A percentile compares a stretch with the other conserved stretches of the same genome.
These are phyloP conservation scores for Lutjanus erythropterus DNA, from an alignment of 2,113 vertebrate species.

Conservation along the genomic window DNA sequence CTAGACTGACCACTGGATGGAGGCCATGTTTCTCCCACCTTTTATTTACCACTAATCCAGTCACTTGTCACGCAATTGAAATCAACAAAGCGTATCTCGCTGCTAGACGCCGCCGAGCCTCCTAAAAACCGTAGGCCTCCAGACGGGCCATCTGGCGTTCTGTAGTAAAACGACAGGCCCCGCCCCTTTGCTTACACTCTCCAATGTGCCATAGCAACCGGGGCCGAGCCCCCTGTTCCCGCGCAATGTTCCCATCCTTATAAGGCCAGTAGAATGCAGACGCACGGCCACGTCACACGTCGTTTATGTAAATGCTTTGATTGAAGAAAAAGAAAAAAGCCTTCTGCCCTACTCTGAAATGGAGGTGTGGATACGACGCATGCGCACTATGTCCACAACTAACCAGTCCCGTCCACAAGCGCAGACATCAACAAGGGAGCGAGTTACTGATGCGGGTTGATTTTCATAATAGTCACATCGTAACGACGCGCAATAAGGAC, in stretches of 20 bases:
- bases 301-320: slow-evolving; percentile 84
- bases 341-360: slow-evolving; percentile 80
- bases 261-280: slow-evolving; percentile 88
- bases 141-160: slow-evolving; percentile 79
- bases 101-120: slow-evolving; percentile 60
- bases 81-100: slow-evolving; percentile 62
- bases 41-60: slow-evolving; percentile 59
- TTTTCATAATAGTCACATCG: slow-evolving; percentile 67
- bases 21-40: slow-evolving; percentile 28
- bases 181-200: slow-evolving; percentile 77
- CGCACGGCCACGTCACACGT: slow-evolving; percentile 85
- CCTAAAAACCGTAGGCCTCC: slow-evolving; percentile 55
- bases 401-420: slow-evolving; percentile 77
- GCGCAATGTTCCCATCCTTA: slow-evolving; percentile 89
- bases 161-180: slow-evolving; percentile 76
- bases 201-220: slow-evolving; percentile 85
- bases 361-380: slow-evolving; percentile 86
- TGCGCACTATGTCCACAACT: slow-evolving; percentile 85
- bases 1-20: slow-evolving; percentile 18
- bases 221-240: slow-evolving; percentile 87
- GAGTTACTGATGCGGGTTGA: slow-evolving; percentile 72
- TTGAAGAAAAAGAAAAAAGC: slow-evolving; percentile 88
- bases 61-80: slow-evolving; percentile 53
- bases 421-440: slow-evolving; percentile 84
- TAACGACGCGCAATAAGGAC: slow-evolving; percentile 38